These are phyloP conservation scores for Sussaba pulchella DNA, from an alignment of 2,888 invertebrate species.

Conservation along the genomic window DNA sequence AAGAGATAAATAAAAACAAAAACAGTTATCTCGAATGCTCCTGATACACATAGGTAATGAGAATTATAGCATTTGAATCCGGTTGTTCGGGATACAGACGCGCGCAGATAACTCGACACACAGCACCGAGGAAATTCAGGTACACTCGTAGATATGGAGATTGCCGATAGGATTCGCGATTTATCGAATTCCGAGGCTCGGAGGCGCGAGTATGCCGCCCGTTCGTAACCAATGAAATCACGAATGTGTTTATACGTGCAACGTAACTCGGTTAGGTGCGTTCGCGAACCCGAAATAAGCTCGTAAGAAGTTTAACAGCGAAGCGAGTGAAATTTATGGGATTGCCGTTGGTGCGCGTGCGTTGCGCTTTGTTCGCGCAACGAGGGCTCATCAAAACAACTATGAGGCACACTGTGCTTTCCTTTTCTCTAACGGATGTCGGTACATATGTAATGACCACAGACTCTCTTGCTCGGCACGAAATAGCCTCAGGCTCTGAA, in stretches of 20 bases:
- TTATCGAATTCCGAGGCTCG: conserved; percentile 53
- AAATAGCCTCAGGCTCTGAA: conserved; percentile 21
- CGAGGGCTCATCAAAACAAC: conserved; percentile 28
- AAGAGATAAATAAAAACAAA: not conserved
- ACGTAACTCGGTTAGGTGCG: not conserved
- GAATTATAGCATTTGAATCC: conserved; percentile 39
- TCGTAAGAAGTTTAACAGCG: conserved; percentile 41
- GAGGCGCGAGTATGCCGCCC: conserved; percentile 1
- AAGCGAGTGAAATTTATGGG: conserved; percentile 37
- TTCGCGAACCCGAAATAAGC: conserved; percentile 45
- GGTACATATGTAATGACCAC: not conserved
- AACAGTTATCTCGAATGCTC: no score
- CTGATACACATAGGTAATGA: not conserved
- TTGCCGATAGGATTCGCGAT: conserved; percentile 54
- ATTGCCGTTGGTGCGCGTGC: conserved; percentile 10
- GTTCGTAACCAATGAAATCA: conserved; percentile 8
- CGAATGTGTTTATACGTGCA: conserved; percentile 9
- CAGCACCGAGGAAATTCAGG: conserved; percentile 39
- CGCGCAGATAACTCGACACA: conserved; percentile 56
- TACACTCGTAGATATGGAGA: conserved; percentile 24
- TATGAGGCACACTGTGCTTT: conserved; percentile 6
- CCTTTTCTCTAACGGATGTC: conserved; percentile 6
- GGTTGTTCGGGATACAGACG: conserved; percentile 46
- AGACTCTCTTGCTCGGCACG: not conserved
- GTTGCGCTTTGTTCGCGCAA: conserved; percentile 8